These are phyloP conservation scores for Emmelina monodactyla DNA, from an alignment of 2,888 invertebrate genomes.

Conservation along the genomic window DNA sequence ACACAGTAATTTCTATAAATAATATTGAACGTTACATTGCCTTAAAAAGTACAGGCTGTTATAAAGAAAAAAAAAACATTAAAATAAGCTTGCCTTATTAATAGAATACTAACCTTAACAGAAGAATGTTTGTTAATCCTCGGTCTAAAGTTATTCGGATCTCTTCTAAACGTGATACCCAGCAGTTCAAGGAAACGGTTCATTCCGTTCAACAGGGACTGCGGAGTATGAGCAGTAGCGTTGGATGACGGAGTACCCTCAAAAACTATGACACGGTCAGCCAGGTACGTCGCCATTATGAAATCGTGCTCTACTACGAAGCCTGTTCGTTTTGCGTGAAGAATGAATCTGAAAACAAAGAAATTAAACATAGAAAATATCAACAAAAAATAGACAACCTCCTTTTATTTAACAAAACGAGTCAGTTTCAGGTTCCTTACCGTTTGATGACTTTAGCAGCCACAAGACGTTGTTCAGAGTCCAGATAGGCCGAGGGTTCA, in stretches of 20 bases:
- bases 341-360: conserved; percentile 76
- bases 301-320: conserved; percentile 99
- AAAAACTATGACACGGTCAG: conserved; percentile 98
- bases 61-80: conserved; percentile 13
- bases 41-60: not conserved
- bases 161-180: conserved; percentile 97
- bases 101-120: conserved; percentile 75
- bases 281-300: conserved; percentile 99
- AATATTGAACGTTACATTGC: too few relatives aligned
- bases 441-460: conserved; percentile 99
- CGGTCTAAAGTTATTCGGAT: conserved; percentile 98
- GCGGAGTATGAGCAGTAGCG: conserved; percentile 91
- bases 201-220: conserved; percentile 96
- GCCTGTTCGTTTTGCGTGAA: conserved; percentile 99
- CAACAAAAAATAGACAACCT: not conserved
- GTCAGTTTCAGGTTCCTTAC: conserved; percentile 60
- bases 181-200: conserved; percentile 94
- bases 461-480: conserved; percentile 99
- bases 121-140: conserved; percentile 97
- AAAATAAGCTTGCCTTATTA: not conserved
- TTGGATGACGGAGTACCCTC: conserved; percentile 92
- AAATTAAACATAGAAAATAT: too few relatives aligned
- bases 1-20: too few relatives aligned
- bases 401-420: too few relatives aligned
- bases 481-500: conserved; percentile 98